Evolutionary conservation across 2,797 vertebrate genomes (phyloP).

Genomic region (Tinamus major): DNA sequence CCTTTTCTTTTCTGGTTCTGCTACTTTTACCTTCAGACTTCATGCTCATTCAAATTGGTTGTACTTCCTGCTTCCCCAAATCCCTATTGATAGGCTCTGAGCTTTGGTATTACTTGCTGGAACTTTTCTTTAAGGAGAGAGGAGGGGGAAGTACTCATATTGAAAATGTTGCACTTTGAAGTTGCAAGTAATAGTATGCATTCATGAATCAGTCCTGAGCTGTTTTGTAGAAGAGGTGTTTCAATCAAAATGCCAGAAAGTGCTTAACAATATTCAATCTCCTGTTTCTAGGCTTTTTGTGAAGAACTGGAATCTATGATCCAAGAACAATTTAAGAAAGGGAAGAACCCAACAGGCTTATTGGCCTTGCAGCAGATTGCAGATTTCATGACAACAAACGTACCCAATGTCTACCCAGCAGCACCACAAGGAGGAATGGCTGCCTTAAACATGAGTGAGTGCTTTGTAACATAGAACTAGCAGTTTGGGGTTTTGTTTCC

Average conservation of each 20-base stretch:
- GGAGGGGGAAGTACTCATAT: not conserved
- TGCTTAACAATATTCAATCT: not conserved
- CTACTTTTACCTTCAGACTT: not conserved
- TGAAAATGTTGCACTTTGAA: not conserved
- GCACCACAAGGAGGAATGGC: slow-evolving; percentile 97
- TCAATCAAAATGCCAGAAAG: not conserved
- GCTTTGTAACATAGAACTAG: not conserved
- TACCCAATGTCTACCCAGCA: slow-evolving; percentile 94
- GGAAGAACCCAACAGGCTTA: slow-evolving; percentile 95
- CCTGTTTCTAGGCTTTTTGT: slow-evolving; percentile 89
- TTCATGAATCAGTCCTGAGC: not conserved
- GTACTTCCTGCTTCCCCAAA: not conserved
- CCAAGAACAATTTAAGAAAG: slow-evolving; percentile 97
- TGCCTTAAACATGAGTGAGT: slow-evolving; percentile 97
- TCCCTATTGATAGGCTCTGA: not conserved
- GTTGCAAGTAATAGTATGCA: not conserved
- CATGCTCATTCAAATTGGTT: not conserved
- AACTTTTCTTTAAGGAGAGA: not conserved
- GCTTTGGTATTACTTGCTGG: not conserved
- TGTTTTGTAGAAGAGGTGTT: not conserved
- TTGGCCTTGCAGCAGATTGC: slow-evolving; percentile 97
- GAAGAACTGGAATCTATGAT: slow-evolving; percentile 99
- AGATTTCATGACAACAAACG: slow-evolving; percentile 95
- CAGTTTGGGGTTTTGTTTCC: not conserved
- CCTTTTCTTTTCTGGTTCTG: not conserved